Conservation (phyloP, 1,140 invertebrate species). For the Pectinophora gossypiella region DNA sequence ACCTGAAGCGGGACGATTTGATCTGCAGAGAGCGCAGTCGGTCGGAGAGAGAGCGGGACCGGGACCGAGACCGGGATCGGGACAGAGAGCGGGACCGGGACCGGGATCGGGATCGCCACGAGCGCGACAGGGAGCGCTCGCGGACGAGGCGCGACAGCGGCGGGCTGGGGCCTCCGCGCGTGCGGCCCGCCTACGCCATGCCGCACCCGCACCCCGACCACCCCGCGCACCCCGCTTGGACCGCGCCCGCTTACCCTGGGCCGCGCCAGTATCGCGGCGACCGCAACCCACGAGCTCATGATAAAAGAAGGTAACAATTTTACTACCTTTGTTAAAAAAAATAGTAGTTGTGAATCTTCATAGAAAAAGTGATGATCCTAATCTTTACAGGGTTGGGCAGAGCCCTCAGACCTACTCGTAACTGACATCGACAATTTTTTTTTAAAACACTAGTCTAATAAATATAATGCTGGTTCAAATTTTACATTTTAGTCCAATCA, state of each 20-base stretch:
- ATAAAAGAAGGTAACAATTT: conserved; percentile 69
- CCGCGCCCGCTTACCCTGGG: conserved; percentile 60
- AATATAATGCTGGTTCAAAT: too few relatives aligned
- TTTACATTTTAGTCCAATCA: too few relatives aligned
- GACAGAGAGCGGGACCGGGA: conserved; percentile 63
- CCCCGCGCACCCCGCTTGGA: conserved; percentile 43
- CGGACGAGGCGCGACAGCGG: conserved; percentile 63
- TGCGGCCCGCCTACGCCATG: conserved; percentile 35
- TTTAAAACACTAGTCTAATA: too few relatives aligned
- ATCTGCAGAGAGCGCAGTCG: conserved; percentile 68
- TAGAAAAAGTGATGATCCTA: too few relatives aligned
- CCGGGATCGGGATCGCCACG: conserved; percentile 48
- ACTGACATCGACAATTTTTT: too few relatives aligned
- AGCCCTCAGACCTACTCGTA: too few relatives aligned
- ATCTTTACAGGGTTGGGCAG: too few relatives aligned
- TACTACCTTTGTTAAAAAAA: too few relatives aligned
- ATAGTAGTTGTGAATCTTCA: too few relatives aligned
- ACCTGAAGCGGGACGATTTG: conserved; percentile 66
- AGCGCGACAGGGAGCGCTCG: conserved; percentile 48
- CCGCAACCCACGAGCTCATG: conserved; percentile 54
- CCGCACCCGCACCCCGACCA: conserved; percentile 46
- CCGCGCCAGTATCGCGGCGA: conserved; percentile 59
- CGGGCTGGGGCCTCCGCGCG: conserved; percentile 36
- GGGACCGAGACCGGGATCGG: conserved; percentile 47
- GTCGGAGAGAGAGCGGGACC: conserved; percentile 51